Evolutionary conservation across 1,140 invertebrate genomes (phyloP).

Genomic region (Leptonema lineaticorne): DNA sequence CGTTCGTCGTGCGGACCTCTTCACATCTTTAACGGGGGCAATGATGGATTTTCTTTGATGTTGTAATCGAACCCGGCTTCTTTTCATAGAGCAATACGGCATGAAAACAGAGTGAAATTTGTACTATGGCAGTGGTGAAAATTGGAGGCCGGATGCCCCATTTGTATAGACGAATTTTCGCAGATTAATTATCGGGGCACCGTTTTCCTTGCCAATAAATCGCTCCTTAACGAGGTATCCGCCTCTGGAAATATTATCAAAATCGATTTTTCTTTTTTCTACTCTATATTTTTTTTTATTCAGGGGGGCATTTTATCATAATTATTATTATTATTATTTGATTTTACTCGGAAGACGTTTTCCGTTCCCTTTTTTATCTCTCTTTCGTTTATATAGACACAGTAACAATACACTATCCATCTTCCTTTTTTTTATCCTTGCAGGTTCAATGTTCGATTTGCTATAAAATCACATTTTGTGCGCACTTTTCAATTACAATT

Average conservation of each 20-base stretch:
- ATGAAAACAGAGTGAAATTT: neutral
- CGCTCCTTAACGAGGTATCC: constrained; percentile 15
- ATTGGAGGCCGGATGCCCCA: neutral
- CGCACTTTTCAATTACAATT: neutral
- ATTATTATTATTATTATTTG: too few relatives aligned
- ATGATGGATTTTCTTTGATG: constrained; percentile 17
- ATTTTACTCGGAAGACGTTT: too few relatives aligned
- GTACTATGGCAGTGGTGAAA: neutral
- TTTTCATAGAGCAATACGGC: neutral
- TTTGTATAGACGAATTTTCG: neutral
- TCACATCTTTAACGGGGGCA: neutral
- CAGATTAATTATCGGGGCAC: constrained; percentile 4
- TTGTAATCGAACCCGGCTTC: neutral
- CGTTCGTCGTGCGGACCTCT: neutral
- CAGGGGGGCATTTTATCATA: too few relatives aligned
- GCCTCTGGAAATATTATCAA: neutral
- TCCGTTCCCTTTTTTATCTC: too few relatives aligned
- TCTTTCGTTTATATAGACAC: neutral
- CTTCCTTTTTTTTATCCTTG: neutral
- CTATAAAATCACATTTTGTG: neutral
- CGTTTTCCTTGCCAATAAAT: neutral
- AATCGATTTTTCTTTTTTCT: neutral
- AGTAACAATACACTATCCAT: too few relatives aligned
- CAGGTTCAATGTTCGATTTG: neutral
- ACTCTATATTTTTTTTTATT: neutral